Evolutionary conservation across 2,113 vertebrate species (phyloP).

Genomic region (Ahaetulla prasina): DNA sequence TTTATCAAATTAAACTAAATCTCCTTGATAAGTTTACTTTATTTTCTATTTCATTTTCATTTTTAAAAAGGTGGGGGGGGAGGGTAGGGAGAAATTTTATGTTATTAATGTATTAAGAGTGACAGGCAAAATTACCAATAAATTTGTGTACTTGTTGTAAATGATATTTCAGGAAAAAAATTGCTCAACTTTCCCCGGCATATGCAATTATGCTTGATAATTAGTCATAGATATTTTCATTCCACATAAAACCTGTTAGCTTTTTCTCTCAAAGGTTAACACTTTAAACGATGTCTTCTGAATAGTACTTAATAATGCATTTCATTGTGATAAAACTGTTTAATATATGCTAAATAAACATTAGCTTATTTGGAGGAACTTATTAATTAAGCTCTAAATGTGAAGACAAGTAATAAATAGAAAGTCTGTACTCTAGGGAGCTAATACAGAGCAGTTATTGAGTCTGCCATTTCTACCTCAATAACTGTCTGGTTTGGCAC

Average conservation of each 20-base stretch:
- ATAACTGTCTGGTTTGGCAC: too few species aligned
- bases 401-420: neutral
- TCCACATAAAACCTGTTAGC: neutral
- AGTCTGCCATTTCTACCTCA: too few species aligned
- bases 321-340: slow-evolving; percentile 22
- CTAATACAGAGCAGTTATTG: neutral
- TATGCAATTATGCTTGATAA: slow-evolving; percentile 15
- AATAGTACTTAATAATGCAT: slow-evolving; percentile 22
- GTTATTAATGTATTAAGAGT: slow-evolving; percentile 12
- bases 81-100: neutral
- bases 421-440: neutral
- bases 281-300: slow-evolving; percentile 7
- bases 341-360: slow-evolving; percentile 16
- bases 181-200: neutral
- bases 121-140: neutral
- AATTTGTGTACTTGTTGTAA: neutral
- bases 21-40: neutral
- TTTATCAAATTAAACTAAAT: neutral
- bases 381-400: slow-evolving; percentile 12
- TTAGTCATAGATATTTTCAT: neutral
- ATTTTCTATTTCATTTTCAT: neutral
- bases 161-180: neutral
- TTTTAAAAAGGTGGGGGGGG: neutral
- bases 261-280: slow-evolving; percentile 20
- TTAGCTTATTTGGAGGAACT: slow-evolving; percentile 16